A percentile compares a stretch with the other conserved stretches of the same genome.
Evolutionary conservation across 1,140 invertebrate species (phyloP).

Genomic region (Copidosoma floridanum): DNA sequence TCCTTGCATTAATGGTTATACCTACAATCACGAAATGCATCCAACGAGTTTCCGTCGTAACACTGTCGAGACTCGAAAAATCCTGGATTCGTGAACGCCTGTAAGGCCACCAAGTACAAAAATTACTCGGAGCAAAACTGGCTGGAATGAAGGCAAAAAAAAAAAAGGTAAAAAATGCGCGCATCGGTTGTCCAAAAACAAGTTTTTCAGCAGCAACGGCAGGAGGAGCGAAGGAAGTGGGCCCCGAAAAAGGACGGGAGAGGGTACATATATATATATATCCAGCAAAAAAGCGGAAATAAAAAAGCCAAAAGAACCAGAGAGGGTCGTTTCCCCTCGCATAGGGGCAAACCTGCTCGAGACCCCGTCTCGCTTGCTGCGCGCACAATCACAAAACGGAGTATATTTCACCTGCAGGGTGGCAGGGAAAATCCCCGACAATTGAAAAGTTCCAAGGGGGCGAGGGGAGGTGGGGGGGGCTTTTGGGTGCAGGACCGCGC

Average conservation of each 20-base stretch:
- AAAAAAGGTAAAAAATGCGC: not conserved
- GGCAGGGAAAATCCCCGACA: constrained; percentile 45
- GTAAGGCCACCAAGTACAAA: no score
- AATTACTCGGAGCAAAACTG: no score
- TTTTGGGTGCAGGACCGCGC: constrained; percentile 22
- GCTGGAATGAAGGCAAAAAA: not conserved
- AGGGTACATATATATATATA: not conserved
- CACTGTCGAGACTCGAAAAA: no score
- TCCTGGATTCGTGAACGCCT: no score
- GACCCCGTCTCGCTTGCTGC: constrained; percentile 31
- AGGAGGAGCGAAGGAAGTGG: constrained; percentile 8
- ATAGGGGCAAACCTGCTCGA: not conserved
- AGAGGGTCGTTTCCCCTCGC: constrained; percentile 5
- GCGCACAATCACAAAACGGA: no score
- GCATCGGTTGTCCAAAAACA: not conserved
- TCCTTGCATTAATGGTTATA: no score
- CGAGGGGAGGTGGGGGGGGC: not conserved
- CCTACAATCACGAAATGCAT: no score
- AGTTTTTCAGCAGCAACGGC: not conserved
- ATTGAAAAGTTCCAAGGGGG: constrained; percentile 32
- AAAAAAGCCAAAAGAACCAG: constrained; percentile 20
- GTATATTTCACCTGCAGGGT: constrained; percentile 50
- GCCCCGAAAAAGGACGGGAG: not conserved
- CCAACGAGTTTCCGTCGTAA: no score
- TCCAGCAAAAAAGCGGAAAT: constrained; percentile 19